Evolutionary conservation across 2,888 invertebrate genomes (phyloP), one percentile per base, ranked within the genome.

Genomic region (Yponomeuta cagnagella): DNA sequence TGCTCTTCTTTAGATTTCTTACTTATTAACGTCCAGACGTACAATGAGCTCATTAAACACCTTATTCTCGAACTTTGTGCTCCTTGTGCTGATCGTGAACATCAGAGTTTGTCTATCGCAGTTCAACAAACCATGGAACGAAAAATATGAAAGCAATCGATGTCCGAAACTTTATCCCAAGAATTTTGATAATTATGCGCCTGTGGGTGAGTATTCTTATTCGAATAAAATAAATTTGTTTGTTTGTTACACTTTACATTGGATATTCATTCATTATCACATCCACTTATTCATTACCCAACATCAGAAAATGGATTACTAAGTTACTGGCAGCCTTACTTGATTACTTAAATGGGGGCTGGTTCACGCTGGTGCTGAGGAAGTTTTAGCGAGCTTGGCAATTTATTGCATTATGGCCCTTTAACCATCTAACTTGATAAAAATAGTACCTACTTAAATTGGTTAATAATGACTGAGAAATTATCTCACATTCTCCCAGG

Each of bases 81-180:
- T 68, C 9, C 31, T 68, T 23, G 73, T 86, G 72, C 74, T 86
- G 74, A 75, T 79, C 71, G 71, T 86, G 31, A 82, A 84, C 73
- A 74, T 88, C 65, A 82, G 77, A 75, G 72, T 82, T 73, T 81
- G 85, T 15, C 74, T 83, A 52, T 82, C 89, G 63, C 86, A 89
- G 70, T 92, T 86, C 74, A 90, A 84, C 75, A 92, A 92, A 78
- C 82, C 84, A 70, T 92, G 91, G 90, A 87, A 77, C 78, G 90
- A 91, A 72, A 91, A 89, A 77, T 90, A 90, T 78, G 93, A 91
- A 78, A 89, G 79, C 79, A 89, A 89, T 76, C 84, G 92, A 71
- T 94, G 94, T 76, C 93, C 93, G 1, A 92, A 90, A 75, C 79
- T 94, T 43, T 93, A 91, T 79, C 93, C 93, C 2, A 92, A 87